A percentile compares a stretch with the other conserved stretches of the same genome.
These are phyloP conservation scores for Elephantulus edwardii DNA, from an alignment of 2,113 vertebrate genomes.

Conservation along the genomic window DNA sequence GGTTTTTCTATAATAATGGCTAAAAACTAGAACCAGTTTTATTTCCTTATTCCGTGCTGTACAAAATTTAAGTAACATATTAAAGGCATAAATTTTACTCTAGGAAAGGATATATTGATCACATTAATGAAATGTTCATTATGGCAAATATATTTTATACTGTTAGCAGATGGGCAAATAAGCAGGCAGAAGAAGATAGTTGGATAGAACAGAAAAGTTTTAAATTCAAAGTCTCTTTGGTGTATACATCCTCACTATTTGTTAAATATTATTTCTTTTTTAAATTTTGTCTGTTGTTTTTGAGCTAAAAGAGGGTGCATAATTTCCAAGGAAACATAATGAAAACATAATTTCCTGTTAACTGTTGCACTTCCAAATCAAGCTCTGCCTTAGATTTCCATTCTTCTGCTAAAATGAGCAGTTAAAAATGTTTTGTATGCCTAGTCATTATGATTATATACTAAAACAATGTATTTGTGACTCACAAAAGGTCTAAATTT, in stretches of 20 bases:
- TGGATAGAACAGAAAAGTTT: neutral
- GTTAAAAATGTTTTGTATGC: neutral
- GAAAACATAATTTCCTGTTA: neutral
- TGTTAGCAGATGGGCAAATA: conserved; percentile 4
- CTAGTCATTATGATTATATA: neutral
- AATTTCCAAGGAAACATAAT: neutral
- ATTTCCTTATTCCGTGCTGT: neutral
- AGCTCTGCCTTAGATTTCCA: neutral
- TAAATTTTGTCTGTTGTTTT: neutral
- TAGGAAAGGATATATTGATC: conserved; percentile 2
- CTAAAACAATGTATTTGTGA: neutral
- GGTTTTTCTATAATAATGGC: neutral
- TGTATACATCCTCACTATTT: neutral
- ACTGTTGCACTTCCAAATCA: neutral
- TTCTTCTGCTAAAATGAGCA: neutral
- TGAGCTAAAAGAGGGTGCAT: neutral
- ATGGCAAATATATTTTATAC: neutral
- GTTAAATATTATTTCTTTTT: neutral
- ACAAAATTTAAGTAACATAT: neutral
- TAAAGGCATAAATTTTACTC: neutral
- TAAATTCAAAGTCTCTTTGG: neutral
- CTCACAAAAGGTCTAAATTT: neutral
- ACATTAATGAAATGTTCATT: neutral
- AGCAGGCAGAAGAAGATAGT: neutral
- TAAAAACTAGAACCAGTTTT: neutral